Percentiles rank a stretch among this genome's conserved stretches.
Evolutionary conservation across 1,140 invertebrate genomes (phyloP).

Genomic region (Limonius californicus): DNA sequence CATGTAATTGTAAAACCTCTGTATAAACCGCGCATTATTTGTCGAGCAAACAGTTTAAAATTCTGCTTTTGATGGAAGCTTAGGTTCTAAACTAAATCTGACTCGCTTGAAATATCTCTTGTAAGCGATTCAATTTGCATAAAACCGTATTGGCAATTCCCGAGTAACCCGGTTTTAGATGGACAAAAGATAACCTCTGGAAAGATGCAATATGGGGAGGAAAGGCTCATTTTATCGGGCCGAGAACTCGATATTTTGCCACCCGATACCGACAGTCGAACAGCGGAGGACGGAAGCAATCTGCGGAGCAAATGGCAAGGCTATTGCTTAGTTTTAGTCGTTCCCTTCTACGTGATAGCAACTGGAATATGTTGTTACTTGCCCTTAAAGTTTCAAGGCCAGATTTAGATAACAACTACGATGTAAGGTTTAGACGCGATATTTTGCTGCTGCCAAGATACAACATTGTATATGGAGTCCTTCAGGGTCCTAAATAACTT

Average conservation of each 20-base stretch:
- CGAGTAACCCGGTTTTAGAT: conserved; percentile 8
- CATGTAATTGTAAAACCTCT: too few species aligned
- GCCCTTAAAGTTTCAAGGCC: background rate
- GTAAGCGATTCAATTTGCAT: conserved; percentile 12
- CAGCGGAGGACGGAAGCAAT: background rate
- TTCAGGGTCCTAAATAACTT: background rate
- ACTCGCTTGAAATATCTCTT: background rate
- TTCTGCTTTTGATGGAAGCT: background rate
- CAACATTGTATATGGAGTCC: too few species aligned
- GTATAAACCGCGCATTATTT: background rate
- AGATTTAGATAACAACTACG: background rate
- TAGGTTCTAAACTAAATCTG: background rate
- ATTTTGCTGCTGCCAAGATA: background rate
- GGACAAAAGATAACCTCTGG: conserved; percentile 7
- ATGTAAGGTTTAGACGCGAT: background rate
- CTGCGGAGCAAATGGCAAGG: background rate
- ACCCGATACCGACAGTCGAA: conserved; percentile 3
- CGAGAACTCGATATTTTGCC: background rate
- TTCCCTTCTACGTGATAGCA: background rate
- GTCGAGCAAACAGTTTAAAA: background rate
- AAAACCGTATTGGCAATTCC: conserved; percentile 12
- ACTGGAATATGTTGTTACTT: background rate
- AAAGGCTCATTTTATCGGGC: background rate
- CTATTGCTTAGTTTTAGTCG: conserved; percentile 1
- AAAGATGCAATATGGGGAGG: conserved; percentile 7